Conservation (phyloP, 2,888 invertebrate genomes). For the Drosophila leonis region DNA sequence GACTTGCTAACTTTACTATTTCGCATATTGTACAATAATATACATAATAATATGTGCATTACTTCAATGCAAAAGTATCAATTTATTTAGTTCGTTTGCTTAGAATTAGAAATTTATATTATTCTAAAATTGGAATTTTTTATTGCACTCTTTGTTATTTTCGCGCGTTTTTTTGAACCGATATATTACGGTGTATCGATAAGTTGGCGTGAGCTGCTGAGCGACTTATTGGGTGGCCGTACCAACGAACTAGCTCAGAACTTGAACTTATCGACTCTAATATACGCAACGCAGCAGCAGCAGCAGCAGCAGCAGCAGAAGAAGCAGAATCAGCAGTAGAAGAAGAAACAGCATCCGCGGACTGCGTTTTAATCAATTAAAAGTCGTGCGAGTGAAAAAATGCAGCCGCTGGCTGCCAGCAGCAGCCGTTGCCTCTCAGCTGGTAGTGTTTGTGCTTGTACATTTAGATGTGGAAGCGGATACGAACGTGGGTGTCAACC, state of each 20-base stretch:
- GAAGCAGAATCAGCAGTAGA: constrained; percentile 35
- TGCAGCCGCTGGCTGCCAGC: constrained; percentile 60
- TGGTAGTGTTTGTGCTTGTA: constrained; percentile 32
- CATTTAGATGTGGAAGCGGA: constrained; percentile 26
- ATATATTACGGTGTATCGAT: constrained; percentile 8
- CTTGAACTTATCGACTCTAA: constrained; percentile 20
- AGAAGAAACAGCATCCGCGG: constrained; percentile 41
- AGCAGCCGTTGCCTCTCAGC: constrained; percentile 44
- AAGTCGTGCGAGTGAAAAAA: constrained; percentile 54
- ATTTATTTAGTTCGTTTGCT: not conserved
- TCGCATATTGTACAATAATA: not conserved
- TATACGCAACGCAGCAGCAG: constrained; percentile 38
- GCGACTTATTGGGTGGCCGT: not conserved
- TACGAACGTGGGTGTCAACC: constrained; percentile 62
- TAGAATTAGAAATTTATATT: not conserved
- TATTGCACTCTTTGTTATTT: not conserved
- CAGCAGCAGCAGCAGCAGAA: constrained; percentile 33
- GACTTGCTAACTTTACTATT: not conserved
- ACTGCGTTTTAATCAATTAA: constrained; percentile 56
- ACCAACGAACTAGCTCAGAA: constrained; percentile 26
- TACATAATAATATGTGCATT: too few species aligned
- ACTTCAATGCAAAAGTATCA: fast-evolving
- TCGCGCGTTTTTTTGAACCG: constrained; percentile 7
- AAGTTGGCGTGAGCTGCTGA: not conserved
- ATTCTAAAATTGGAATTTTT: too few species aligned